phyloP scores from a whole-genome alignment of 92 coral and sea anemone species.

The Phenganax subtilis region DNA sequence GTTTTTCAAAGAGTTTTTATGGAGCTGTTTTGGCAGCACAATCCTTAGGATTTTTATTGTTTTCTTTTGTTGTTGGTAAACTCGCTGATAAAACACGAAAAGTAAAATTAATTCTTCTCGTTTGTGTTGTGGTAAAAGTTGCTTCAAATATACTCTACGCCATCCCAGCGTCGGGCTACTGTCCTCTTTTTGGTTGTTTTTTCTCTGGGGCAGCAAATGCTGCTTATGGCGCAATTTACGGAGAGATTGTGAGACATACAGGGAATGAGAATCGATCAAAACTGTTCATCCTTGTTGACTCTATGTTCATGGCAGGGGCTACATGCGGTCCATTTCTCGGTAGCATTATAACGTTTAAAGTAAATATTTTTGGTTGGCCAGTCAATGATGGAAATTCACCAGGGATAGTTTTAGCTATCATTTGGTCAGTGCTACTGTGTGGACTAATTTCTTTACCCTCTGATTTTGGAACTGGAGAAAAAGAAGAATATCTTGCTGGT shows the following conservation, averaged over 20 bases:
- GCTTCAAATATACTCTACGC: neutral
- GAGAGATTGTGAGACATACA: neutral
- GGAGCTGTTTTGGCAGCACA: slow-evolving; percentile 9
- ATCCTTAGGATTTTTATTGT: neutral
- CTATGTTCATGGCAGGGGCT: neutral
- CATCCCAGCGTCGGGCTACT: slow-evolving; percentile 14
- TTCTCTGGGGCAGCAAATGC: slow-evolving; percentile 13
- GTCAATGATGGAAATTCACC: slow-evolving; percentile 9
- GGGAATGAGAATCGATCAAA: neutral
- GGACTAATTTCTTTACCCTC: slow-evolving; percentile 1
- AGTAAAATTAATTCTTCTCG: neutral
- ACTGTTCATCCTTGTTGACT: neutral
- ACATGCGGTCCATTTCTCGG: neutral
- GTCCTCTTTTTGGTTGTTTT: neutral
- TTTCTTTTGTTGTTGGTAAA: slow-evolving; percentile 5
- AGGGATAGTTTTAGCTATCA: neutral
- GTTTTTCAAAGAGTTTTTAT: neutral
- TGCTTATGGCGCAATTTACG: slow-evolving; percentile 11
- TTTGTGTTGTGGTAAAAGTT: neutral
- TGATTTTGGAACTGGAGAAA: slow-evolving; percentile 1
- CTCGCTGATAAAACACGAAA: slow-evolving; percentile 5
- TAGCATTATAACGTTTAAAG: slow-evolving; percentile 3
- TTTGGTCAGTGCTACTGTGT: slow-evolving; percentile 6
- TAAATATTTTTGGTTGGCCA: neutral
- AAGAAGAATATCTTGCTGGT: neutral